Conservation (phyloP, 2,797 vertebrate genomes). For the Otolemur crassicaudatus region DNA sequence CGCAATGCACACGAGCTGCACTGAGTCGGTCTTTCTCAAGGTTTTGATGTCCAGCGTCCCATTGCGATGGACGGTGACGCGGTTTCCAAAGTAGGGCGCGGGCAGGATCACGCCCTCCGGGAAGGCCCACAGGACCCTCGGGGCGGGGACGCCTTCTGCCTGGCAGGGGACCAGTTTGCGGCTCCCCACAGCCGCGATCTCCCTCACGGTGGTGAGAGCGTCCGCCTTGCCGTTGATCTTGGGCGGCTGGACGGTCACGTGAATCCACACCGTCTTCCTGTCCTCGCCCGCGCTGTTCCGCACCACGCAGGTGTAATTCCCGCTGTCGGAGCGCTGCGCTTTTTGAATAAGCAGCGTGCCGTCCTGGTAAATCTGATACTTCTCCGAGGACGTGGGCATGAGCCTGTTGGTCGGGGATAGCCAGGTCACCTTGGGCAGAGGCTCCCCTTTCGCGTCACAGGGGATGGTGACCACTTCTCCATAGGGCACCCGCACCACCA, state of each 20-base stretch:
- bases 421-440: slow-evolving; percentile 91
- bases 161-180: slow-evolving; percentile 90
- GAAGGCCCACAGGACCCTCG: slow-evolving; percentile 93
- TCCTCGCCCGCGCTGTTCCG: slow-evolving; percentile 93
- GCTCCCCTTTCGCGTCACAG: slow-evolving; percentile 92
- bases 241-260: slow-evolving; percentile 90
- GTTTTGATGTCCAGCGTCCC: slow-evolving; percentile 93
- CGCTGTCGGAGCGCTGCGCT: slow-evolving; percentile 92
- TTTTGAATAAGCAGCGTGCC: slow-evolving; percentile 93
- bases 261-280: slow-evolving; percentile 88
- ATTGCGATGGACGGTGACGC: slow-evolving; percentile 93
- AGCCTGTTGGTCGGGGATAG: slow-evolving; percentile 91
- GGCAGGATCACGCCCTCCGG: slow-evolving; percentile 94
- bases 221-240: slow-evolving; percentile 89
- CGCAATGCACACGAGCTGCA: slow-evolving; percentile 91
- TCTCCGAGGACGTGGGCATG: slow-evolving; percentile 89
- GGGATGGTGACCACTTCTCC: slow-evolving; percentile 89
- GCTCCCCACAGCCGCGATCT: slow-evolving; percentile 87
- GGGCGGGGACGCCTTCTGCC: slow-evolving; percentile 91
- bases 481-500: slow-evolving; percentile 87
- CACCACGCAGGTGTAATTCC: slow-evolving; percentile 95
- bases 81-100: slow-evolving; percentile 92
- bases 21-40: slow-evolving; percentile 88
- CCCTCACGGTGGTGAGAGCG: slow-evolving; percentile 85
- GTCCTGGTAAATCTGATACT: slow-evolving; percentile 91